These are phyloP conservation scores for Galeopterus variegatus DNA, from an alignment of 2,113 vertebrate genomes.

Conservation along the genomic window DNA sequence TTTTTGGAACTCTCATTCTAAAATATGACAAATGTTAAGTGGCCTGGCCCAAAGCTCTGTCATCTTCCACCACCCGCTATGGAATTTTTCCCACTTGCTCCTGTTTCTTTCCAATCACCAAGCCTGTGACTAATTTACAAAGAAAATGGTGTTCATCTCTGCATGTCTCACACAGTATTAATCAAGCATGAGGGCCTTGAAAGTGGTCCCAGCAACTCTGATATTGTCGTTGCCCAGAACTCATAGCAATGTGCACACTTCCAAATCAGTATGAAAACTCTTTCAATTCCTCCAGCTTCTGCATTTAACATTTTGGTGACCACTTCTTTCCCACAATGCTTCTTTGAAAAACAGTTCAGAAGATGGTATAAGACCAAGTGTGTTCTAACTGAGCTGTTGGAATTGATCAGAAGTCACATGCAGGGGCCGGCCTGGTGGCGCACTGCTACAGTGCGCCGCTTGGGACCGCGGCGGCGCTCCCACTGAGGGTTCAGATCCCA, in stretches of 20 bases:
- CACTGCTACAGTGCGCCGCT: too few species aligned
- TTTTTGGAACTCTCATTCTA: conserved; percentile 55
- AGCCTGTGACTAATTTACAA: conserved; percentile 55
- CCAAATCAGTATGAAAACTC: conserved; percentile 40
- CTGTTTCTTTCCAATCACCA: background rate
- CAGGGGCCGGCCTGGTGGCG: too few species aligned
- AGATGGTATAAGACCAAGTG: background rate
- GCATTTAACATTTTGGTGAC: conserved; percentile 42
- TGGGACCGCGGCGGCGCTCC: too few species aligned
- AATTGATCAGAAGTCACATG: conserved; percentile 27
- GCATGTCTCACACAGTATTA: conserved; percentile 1
- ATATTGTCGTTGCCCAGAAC: background rate
- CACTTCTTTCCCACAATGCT: conserved; percentile 20
- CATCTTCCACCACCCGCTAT: background rate
- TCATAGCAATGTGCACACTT: conserved; percentile 6
- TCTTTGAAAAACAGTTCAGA: conserved; percentile 26
- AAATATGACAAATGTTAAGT: conserved; percentile 45
- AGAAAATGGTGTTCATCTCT: conserved; percentile 36
- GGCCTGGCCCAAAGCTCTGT: background rate
- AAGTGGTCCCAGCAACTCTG: background rate
- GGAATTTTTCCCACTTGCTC: conserved; percentile 48
- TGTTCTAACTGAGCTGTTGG: background rate
- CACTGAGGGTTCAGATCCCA: too few species aligned
- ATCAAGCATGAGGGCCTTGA: background rate
- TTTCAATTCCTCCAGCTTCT: conserved; percentile 2